A percentile compares a stretch with the other conserved stretches of the same genome.
Conservation (phyloP, 2,888 invertebrate species). For the Nemoura dubitans region DNA sequence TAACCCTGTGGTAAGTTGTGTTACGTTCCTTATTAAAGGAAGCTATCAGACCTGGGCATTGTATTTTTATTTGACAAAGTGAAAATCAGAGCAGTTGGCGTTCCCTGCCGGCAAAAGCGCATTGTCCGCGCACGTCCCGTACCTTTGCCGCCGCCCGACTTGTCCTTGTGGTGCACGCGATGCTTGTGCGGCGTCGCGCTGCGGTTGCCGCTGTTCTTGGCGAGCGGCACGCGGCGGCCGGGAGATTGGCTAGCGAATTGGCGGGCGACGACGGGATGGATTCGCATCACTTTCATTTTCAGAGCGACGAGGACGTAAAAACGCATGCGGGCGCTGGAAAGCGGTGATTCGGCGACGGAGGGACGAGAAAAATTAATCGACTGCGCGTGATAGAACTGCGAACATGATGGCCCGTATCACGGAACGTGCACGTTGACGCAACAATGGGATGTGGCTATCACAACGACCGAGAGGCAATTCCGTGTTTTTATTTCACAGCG, state of each 20-base stretch:
- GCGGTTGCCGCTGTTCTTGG: conserved; percentile 50
- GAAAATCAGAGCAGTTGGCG: too few relatives aligned
- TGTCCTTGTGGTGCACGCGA: conserved; percentile 32
- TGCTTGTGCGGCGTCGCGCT: conserved; percentile 38
- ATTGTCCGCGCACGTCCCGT: background rate
- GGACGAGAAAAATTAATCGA: background rate
- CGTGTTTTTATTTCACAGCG: background rate
- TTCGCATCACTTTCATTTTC: background rate
- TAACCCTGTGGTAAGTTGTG: too few relatives aligned
- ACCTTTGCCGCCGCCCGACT: conserved; percentile 5
- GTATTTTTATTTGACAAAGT: too few relatives aligned
- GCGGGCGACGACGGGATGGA: background rate
- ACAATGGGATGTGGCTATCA: background rate
- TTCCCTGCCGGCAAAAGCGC: too few relatives aligned
- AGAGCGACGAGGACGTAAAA: background rate
- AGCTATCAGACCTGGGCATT: too few relatives aligned
- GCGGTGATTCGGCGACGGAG: background rate
- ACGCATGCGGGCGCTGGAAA: background rate
- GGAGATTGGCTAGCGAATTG: background rate
- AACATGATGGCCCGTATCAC: background rate
- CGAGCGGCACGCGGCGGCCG: conserved; percentile 46
- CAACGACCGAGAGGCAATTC: background rate
- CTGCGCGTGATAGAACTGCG: background rate
- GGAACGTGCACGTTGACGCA: background rate
- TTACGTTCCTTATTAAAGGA: too few relatives aligned